phyloP scores from a whole-genome alignment of 2,888 invertebrate genomes.

The Halictus quadricinctus region DNA sequence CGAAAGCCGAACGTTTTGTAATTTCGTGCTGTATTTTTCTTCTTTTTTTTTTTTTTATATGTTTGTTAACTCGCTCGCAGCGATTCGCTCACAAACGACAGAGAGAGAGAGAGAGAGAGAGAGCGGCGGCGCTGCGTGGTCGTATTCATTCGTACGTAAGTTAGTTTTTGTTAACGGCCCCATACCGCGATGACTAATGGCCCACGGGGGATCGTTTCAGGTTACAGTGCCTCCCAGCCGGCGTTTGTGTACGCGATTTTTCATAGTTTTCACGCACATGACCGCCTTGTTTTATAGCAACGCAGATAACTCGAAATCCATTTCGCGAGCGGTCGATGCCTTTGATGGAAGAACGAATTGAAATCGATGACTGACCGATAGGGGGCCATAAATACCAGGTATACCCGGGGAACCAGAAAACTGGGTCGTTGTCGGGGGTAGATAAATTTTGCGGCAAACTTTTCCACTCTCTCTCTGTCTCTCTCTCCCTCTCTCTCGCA shows the following conservation, averaged over 20 bases:
- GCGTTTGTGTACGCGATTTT: conserved; percentile 73
- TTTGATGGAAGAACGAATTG: conserved; percentile 61
- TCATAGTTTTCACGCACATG: conserved; percentile 69
- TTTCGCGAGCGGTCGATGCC: conserved; percentile 47
- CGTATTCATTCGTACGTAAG: conserved; percentile 72
- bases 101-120: neutral
- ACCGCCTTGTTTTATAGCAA: conserved; percentile 54
- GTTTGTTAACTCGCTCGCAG: neutral
- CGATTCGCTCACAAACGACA: neutral
- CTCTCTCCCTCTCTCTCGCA: neutral
- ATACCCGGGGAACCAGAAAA: neutral
- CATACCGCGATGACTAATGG: conserved; percentile 76
- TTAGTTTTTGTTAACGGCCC: conserved; percentile 69
- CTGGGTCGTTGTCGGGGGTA: conserved; percentile 21
- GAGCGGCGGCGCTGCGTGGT: conserved; percentile 33
- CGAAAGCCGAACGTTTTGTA: conserved; percentile 9
- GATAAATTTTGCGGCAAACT: conserved; percentile 22
- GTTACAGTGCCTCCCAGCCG: conserved; percentile 50
- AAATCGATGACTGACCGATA: conserved; percentile 61
- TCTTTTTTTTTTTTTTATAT: neutral
- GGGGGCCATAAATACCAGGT: conserved; percentile 34
- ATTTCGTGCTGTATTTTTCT: conserved; percentile 37
- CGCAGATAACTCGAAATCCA: conserved; percentile 69
- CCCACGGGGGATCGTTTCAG: conserved; percentile 68
- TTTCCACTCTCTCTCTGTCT: neutral